Evolutionary conservation across 1,140 invertebrate species (phyloP), one percentile per base, ranked within the genome.

Genomic region (Musca vetustissima): DNA sequence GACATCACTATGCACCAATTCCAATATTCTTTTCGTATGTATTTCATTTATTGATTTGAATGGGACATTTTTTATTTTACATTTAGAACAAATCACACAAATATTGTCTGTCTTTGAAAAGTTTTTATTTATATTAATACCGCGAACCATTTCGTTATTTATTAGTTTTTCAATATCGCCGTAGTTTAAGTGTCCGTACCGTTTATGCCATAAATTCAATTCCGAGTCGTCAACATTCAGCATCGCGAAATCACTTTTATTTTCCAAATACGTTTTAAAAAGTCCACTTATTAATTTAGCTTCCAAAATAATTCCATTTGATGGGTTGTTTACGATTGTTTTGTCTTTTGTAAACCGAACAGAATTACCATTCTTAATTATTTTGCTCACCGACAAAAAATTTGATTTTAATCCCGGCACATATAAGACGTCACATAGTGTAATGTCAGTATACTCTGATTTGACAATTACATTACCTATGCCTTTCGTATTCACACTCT

Each of bases 1-100:
- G 8, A 83, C 52, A 68, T 84, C 80, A 36, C 50, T 52, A 59
- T 66, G 69, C 13, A 70, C 48, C 2, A 69, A 1, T 19, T 69
- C 48, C 17, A 68, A 25, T 49, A 11, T 3, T 17, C 15, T 36
- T 25, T 47, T 68, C 7, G 36, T 25, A 6, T 14, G 19, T 49
- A 25, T 68, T 59, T 61, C 15, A 17, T 22, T 24, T 15, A 24
- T 24, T 24, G 21, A 13, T 24, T 4, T 4, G 24, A 55, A 55
- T 15, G 52, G 52, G 14, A 24, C 24, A 22, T 21, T 14, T 24
- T 14, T 55, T 55, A 55, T 55, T 55, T 55, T 55, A 24, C 52
- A 22, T 22, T 4, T 3, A 15, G 21, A 22, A 50, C 57, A 68
- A 9, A 32, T 57, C 19, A 55, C 19, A 47, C 66, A 67, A 7